Base-by-base conservation (phyloP, 2,797 vertebrate genomes). In the Percopsis omiscomaycus region DNA sequence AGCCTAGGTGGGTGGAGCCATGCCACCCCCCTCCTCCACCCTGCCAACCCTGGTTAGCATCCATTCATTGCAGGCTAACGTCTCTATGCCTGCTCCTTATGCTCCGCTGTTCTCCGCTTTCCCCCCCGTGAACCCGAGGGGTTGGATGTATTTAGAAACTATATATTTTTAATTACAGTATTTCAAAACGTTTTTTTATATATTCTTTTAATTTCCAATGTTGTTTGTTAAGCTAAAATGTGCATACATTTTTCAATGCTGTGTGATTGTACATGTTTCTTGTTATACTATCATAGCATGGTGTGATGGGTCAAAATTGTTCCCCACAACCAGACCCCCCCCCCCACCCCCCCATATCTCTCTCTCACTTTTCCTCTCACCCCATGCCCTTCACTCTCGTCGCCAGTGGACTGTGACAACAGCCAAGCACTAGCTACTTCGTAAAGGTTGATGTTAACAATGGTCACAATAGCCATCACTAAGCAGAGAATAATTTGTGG, bases 21-120 rank as follows among this genome's bases (percentile, higher is more conserved):
- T 56, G 74, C 70, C 83, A 75, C 75, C 61, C 70, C 54, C 49
- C 80, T 90, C 69, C 82, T 77, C 77, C 59, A 69, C 54, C 50
- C 80, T 91, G 90, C 83, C 92, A 90, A 71, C 76, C 70, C 73
- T 61, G 64, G 78, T 91, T 89, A 86, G 66, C 67, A 64, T 86
- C 29, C 49, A 71, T 22, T 44, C 66, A 12, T 45, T 57, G 29
- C 66, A 52, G 68, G 61, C 71, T 80, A 78, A 81, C 37, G 47
- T 69, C 72, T 80, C 74, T 32, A 65, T 28, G 10, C 64, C 66
- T 53, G 42, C 51, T 69, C 74, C 64, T 65, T 56, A 69, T 74
- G 68, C 75, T 78, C 68, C 77, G 77, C 15, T 65, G 52, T 61
- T 76, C 71, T 80, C 32, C n/a, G 59, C 56, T 75, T 65, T 74